Base-by-base conservation (phyloP, 2,113 vertebrate genomes). In the Mesitornis unicolor region DNA sequence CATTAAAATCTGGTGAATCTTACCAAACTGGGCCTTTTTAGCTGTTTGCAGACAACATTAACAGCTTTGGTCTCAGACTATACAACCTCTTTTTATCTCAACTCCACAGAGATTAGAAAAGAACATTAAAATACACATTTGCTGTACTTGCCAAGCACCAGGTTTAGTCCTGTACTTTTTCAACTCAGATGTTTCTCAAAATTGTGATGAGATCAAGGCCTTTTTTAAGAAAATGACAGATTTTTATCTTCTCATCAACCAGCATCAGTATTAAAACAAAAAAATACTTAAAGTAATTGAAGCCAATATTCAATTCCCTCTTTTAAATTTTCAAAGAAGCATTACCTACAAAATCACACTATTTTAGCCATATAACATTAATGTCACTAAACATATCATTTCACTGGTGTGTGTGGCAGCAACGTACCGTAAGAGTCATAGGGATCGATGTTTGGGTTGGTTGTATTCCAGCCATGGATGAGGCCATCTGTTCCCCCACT, bases 381-480 rank as follows among this genome's bases (percentile, higher is more conserved):
- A 31, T 19, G 45, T 18, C 61, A 69, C 43, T 53, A 7, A 45
- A 83, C 0, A 1, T 13, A 12, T 18, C 2, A 50, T 31, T 50
- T 63, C 68, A 65, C 28, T 59, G 40, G 20, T 51, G 24, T 2
- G 1, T 26, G 29, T 18, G 29, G 84, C 35, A 76, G 24, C 38
- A 76, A 95, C 93, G 2, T 97, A 99, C 99, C 99, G 0, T 99
- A 99, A 13, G 99, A 99, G 95, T 99, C 99, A 74, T 99, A 99
- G 60, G 99, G 99, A 90, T 99, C 99, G 3, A 99, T 98, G 97
- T 99, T 99, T 7, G 99, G 99, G 86, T 98, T 99, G 60, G 99
- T 99, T 25, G 98, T 99, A 97, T 98, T 99, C 99, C 99, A 99
- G 97, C 99, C 99, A 97, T 99, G 99, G 90, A 99, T 99, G 76